phyloP scores from a whole-genome alignment of 1,140 invertebrate genomes.

The Drosophila pectinifera region DNA sequence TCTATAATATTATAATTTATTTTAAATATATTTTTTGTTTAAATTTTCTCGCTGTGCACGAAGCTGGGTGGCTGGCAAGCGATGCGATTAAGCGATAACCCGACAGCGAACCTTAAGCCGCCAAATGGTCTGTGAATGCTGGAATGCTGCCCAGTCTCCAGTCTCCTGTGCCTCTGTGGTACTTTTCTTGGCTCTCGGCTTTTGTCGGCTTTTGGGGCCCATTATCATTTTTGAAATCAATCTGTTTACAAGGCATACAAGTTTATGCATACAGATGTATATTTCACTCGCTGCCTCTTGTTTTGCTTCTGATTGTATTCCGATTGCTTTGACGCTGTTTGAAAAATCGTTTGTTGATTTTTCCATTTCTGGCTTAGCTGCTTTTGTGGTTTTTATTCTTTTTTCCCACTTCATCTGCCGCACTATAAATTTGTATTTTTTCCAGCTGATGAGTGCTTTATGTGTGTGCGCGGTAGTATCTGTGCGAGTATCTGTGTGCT shows the following conservation, averaged over 20 bases:
- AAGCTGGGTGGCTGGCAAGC: slow-evolving; percentile 52
- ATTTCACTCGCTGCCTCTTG: slow-evolving; percentile 36
- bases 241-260: slow-evolving; percentile 77
- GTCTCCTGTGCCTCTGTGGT: too few species aligned
- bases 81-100: slow-evolving; percentile 83
- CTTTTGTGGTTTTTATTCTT: slow-evolving; percentile 9
- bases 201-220: slow-evolving; percentile 71
- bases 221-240: slow-evolving; percentile 83
- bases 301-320: slow-evolving; percentile 38
- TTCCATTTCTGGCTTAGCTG: slow-evolving; percentile 55
- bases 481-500: slow-evolving; percentile 61
- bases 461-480: slow-evolving; percentile 32
- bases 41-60: slow-evolving; percentile 12
- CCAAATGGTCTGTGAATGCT: slow-evolving; percentile 82
- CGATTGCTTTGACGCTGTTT: slow-evolving; percentile 44
- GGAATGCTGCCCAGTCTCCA: slow-evolving; percentile 53
- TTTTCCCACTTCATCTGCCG: slow-evolving; percentile 59
- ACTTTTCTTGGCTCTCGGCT: slow-evolving; percentile 54
- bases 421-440: slow-evolving; percentile 63
- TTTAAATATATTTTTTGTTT: neutral
- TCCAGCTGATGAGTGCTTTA: slow-evolving; percentile 60
- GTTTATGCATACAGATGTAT: slow-evolving; percentile 36
- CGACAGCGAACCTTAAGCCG: slow-evolving; percentile 79
- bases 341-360: slow-evolving; percentile 79
- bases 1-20: neutral